Percentiles rank a stretch among this genome's conserved stretches.
Conservation (phyloP, 2,797 vertebrate genomes). For the Danio choprae region DNA sequence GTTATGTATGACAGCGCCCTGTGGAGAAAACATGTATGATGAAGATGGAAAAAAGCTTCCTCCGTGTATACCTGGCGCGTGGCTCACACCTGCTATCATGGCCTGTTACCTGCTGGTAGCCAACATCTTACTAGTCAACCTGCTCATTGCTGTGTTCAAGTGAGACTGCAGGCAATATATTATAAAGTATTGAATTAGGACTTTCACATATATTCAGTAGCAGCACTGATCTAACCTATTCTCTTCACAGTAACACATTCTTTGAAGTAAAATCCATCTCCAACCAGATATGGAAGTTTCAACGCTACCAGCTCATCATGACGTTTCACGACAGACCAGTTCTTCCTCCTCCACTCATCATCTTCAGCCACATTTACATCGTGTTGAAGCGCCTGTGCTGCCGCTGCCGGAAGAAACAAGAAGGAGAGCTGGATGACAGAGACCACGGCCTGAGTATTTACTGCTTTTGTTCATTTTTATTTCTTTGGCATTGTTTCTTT, state of each 20-base stretch:
- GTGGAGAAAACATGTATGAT: conserved; percentile 95
- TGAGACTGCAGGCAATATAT: conserved; percentile 61
- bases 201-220: not conserved
- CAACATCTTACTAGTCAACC: conserved; percentile 96
- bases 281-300: conserved; percentile 99
- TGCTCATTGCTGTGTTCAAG: conserved; percentile 99
- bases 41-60: conserved; percentile 96
- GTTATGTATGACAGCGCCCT: conserved; percentile 79
- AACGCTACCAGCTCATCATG: conserved; percentile 97
- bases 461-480: not conserved
- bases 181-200: not conserved
- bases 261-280: conserved; percentile 98
- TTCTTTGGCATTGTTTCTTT: not conserved
- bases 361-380: conserved; percentile 94
- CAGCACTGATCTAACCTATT: not conserved
- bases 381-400: conserved; percentile 85
- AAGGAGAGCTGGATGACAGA: conserved; percentile 90
- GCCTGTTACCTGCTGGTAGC: conserved; percentile 97
- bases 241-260: conserved; percentile 90
- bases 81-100: conserved; percentile 98
- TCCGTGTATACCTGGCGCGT: conserved; percentile 95
- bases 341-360: conserved; percentile 94
- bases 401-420: conserved; percentile 78
- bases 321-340: conserved; percentile 96
- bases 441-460: conserved; percentile 69